Evolutionary conservation across 1,140 invertebrate genomes (phyloP).

Genomic region (Cherax destructor): DNA sequence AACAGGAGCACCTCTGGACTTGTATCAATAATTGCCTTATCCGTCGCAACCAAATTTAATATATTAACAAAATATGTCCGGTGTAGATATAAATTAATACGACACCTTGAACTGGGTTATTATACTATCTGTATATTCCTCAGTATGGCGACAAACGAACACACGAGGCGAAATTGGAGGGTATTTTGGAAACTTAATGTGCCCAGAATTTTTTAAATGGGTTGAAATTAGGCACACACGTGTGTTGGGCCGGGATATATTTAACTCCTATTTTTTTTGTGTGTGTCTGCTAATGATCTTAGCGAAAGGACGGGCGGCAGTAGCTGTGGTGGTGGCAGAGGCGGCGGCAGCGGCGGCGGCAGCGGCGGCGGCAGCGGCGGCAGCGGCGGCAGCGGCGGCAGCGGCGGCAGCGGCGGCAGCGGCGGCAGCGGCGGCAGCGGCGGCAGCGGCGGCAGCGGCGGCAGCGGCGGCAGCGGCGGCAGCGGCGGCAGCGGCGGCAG

Average conservation of each 20-base stretch:
- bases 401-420: neutral
- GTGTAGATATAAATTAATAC: too few relatives aligned
- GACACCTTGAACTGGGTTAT: too few relatives aligned
- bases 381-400: neutral
- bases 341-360: neutral
- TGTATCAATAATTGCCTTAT: too few relatives aligned
- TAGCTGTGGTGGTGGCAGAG: too few relatives aligned
- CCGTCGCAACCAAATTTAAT: too few relatives aligned
- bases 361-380: neutral
- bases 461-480: neutral
- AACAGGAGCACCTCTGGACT: too few relatives aligned
- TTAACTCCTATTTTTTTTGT: slow-evolving; percentile 19
- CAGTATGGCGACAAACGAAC: too few relatives aligned
- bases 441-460: neutral
- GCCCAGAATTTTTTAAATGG: neutral
- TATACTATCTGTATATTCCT: too few relatives aligned
- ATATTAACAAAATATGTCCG: too few relatives aligned
- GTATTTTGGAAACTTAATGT: too few relatives aligned
- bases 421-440: too few relatives aligned
- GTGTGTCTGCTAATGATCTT: slow-evolving; percentile 44
- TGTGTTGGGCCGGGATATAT: slow-evolving; percentile 9
- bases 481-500: neutral
- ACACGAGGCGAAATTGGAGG: too few relatives aligned
- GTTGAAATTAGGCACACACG: neutral
- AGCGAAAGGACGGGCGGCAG: slow-evolving; percentile 5